A percentile compares a stretch with the other conserved stretches of the same genome.
phyloP scores from a whole-genome alignment of 2,797 vertebrate species.

The Etheostoma nigrum region DNA sequence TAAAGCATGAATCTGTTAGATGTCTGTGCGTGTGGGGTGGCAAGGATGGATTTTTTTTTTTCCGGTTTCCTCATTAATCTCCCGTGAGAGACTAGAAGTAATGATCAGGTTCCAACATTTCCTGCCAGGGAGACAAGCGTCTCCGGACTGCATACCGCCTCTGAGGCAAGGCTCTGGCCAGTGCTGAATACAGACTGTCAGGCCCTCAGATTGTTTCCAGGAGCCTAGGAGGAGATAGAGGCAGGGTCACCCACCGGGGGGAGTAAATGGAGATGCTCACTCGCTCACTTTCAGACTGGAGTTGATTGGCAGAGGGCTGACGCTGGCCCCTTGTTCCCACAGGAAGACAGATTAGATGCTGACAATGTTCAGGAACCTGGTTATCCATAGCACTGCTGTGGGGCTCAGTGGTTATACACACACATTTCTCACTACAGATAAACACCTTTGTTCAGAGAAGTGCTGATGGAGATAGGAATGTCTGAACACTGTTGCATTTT shows the following conservation, averaged over 20 bases:
- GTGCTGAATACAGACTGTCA: slow-evolving; percentile 79
- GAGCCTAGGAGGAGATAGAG: slow-evolving; percentile 82
- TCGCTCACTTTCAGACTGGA: slow-evolving; percentile 74
- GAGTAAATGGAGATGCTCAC: slow-evolving; percentile 75
- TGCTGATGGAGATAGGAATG: slow-evolving; percentile 52
- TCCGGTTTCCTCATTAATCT: slow-evolving; percentile 81
- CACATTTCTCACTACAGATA: slow-evolving; percentile 65
- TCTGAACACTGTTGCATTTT: slow-evolving; percentile 41
- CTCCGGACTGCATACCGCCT: slow-evolving; percentile 81
- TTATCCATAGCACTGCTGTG: slow-evolving; percentile 74
- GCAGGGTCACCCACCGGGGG: slow-evolving; percentile 77
- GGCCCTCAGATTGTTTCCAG: slow-evolving; percentile 84
- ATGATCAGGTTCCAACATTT: slow-evolving; percentile 87
- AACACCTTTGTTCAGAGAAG: slow-evolving; percentile 70
- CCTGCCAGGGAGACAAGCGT: slow-evolving; percentile 84
- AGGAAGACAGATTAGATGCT: slow-evolving; percentile 86
- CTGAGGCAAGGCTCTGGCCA: slow-evolving; percentile 76
- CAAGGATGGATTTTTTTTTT: slow-evolving; percentile 58
- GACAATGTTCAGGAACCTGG: slow-evolving; percentile 82
- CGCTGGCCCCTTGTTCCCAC: slow-evolving; percentile 78
- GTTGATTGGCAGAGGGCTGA: slow-evolving; percentile 78
- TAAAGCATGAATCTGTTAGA: slow-evolving; percentile 59
- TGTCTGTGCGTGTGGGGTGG: slow-evolving; percentile 61
- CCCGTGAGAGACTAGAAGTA: slow-evolving; percentile 79
- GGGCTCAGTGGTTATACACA: slow-evolving; percentile 59